These are phyloP conservation scores for Agonopterix alstromeriana DNA, from an alignment of 2,888 invertebrate species.

Conservation along the genomic window DNA sequence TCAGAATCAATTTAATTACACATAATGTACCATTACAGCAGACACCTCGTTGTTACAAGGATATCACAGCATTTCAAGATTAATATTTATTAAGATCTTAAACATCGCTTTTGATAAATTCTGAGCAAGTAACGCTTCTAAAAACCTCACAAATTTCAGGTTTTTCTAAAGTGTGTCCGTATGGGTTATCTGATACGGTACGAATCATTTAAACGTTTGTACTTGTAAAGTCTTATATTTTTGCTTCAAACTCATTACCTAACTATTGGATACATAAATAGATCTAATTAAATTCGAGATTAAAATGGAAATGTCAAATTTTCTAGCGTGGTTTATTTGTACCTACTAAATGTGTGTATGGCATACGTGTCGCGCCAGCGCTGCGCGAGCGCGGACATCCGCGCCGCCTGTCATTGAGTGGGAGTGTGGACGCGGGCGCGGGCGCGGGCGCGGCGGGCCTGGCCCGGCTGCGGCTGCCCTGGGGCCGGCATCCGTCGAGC, in stretches of 20 bases:
- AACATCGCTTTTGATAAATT: no score
- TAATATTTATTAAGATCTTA: no score
- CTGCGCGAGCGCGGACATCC: background rate
- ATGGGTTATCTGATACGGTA: no score
- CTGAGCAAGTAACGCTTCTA: no score
- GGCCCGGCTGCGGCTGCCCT: background rate
- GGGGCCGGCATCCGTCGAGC: background rate
- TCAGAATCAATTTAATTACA: no score
- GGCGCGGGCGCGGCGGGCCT: background rate
- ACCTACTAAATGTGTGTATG: constrained; percentile 26
- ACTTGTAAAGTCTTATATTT: constrained; percentile 40
- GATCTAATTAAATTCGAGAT: constrained; percentile 44
- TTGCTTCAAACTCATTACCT: constrained; percentile 22
- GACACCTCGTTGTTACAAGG: no score
- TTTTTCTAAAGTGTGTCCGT: no score
- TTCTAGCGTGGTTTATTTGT: constrained; percentile 17
- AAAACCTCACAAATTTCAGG: no score
- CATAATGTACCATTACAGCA: no score
- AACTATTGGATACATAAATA: constrained; percentile 50
- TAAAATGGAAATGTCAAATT: constrained; percentile 17
- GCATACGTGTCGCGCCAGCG: constrained; percentile 15
- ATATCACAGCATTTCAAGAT: no score
- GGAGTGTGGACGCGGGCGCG: background rate
- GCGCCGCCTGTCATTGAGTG: no score
- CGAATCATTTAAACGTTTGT: constrained; percentile 27